Evolutionary conservation across 2,888 invertebrate genomes (phyloP).

Genomic region (Podabrus alpinus): DNA sequence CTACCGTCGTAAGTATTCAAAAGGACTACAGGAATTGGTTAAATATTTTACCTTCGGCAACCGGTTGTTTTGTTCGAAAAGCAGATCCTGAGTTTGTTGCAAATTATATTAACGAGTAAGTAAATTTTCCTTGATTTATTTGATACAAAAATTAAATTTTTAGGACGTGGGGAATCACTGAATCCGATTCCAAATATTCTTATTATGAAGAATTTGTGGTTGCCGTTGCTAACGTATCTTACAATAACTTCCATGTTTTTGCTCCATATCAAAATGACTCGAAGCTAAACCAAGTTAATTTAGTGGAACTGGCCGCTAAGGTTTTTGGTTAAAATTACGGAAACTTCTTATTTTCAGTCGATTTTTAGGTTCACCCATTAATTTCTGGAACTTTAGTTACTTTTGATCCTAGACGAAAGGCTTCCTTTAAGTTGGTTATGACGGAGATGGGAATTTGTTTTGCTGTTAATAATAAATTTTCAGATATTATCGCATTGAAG

Average conservation of each 20-base stretch:
- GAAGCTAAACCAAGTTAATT: slow-evolving; percentile 53
- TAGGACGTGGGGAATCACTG: slow-evolving; percentile 55
- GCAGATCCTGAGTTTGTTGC: slow-evolving; percentile 49
- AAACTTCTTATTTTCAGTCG: background rate
- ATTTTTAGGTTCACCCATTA: slow-evolving; percentile 57
- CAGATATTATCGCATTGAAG: slow-evolving; percentile 57
- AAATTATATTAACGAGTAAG: slow-evolving; percentile 49
- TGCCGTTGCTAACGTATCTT: slow-evolving; percentile 57
- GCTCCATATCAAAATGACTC: slow-evolving; percentile 53
- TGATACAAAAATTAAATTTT: slow-evolving; percentile 14
- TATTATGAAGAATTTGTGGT: slow-evolving; percentile 57
- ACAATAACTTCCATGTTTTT: slow-evolving; percentile 52
- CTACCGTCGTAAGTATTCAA: slow-evolving; percentile 66
- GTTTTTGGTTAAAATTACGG: slow-evolving; percentile 36
- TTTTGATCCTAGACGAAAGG: slow-evolving; percentile 51
- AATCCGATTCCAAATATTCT: slow-evolving; percentile 53
- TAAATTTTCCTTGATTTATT: background rate
- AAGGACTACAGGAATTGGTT: slow-evolving; percentile 67
- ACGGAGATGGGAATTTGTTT: slow-evolving; percentile 71
- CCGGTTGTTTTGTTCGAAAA: slow-evolving; percentile 58
- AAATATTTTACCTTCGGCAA: slow-evolving; percentile 62
- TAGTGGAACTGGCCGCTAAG: slow-evolving; percentile 56
- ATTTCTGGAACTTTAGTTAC: slow-evolving; percentile 57
- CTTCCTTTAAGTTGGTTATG: slow-evolving; percentile 60
- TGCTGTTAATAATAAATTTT: slow-evolving; percentile 64